A percentile compares a stretch with the other conserved stretches of the same genome.
These are phyloP conservation scores for Grammatotria lemairii DNA, from an alignment of 2,113 vertebrate genomes.

Conservation along the genomic window DNA sequence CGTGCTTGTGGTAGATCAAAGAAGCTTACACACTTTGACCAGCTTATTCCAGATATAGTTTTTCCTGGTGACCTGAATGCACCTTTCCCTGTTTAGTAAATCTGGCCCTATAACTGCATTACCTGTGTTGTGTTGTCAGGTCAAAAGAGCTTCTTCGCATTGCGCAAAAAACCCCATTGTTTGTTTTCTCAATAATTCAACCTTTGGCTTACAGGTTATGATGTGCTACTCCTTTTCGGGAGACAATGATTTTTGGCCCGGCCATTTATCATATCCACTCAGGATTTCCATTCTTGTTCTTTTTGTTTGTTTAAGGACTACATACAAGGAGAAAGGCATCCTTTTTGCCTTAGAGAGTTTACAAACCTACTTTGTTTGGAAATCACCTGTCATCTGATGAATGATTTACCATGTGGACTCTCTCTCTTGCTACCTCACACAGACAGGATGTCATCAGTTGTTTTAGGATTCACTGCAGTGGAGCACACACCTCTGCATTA, in stretches of 20 bases:
- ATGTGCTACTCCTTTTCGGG: accelerated
- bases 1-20: background rate
- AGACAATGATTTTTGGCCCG: background rate
- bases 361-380: background rate
- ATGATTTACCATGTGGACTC: background rate
- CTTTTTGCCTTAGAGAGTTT: background rate
- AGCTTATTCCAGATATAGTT: background rate
- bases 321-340: background rate
- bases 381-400: background rate
- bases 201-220: background rate
- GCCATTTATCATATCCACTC: background rate
- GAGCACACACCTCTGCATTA: background rate
- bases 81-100: background rate
- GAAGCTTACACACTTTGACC: accelerated
- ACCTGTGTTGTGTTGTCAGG: background rate
- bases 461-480: background rate
- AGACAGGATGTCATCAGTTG: background rate
- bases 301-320: background rate
- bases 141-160: background rate
- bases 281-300: background rate
- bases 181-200: background rate
- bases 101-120: background rate
- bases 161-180: accelerated
- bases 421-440: background rate
- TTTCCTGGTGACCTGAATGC: background rate